A percentile compares a stretch with the other conserved stretches of the same genome.
phyloP scores from a whole-genome alignment of 2,113 vertebrate genomes.

The Kobus ellipsiprymnus region DNA sequence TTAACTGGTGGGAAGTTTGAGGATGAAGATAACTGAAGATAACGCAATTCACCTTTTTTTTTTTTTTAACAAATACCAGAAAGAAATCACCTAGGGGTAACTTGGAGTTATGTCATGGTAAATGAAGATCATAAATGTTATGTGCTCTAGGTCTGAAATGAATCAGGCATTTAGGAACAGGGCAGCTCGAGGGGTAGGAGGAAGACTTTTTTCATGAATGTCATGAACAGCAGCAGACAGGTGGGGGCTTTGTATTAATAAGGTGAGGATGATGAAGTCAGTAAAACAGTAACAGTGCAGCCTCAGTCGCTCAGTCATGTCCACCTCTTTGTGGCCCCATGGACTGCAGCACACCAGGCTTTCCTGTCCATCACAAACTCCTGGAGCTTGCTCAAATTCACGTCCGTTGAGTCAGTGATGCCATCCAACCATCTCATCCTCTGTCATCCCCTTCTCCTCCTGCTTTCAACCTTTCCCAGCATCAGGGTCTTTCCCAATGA shows the following conservation, averaged over 20 bases:
- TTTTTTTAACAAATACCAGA: not conserved
- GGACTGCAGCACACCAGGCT: not conserved
- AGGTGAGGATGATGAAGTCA: fast-evolving
- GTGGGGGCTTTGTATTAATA: fast-evolving
- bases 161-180: fast-evolving
- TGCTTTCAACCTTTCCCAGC: not conserved
- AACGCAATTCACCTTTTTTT: not conserved
- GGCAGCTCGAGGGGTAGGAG: fast-evolving
- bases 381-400: not conserved
- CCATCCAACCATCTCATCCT: not conserved
- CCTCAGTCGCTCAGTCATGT: not conserved
- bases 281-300: fast-evolving
- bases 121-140: not conserved
- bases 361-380: not conserved
- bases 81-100: not conserved
- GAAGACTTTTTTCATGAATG: fast-evolving
- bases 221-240: fast-evolving
- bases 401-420: not conserved
- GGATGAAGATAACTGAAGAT: not conserved
- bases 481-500: not conserved
- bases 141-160: not conserved
- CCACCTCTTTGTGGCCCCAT: not conserved
- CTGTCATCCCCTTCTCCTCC: fast-evolving
- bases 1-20: not conserved
- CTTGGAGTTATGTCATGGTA: not conserved